These are phyloP conservation scores for Exocentrus adspersus DNA, from an alignment of 2,888 invertebrate species.

Conservation along the genomic window DNA sequence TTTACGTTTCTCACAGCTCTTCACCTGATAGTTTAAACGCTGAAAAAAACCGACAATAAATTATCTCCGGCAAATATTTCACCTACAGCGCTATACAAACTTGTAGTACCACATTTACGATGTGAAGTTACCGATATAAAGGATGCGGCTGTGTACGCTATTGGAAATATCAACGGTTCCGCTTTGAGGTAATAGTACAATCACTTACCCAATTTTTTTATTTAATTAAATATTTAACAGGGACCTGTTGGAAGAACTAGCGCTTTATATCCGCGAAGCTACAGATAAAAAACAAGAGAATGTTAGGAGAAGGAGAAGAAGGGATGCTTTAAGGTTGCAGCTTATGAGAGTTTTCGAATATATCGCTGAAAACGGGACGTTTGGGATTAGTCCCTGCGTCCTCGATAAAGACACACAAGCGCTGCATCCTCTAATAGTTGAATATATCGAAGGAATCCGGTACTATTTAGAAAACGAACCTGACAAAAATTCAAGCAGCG, in stretches of 20 bases:
- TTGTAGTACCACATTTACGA: constrained; percentile 89
- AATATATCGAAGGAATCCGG: constrained; percentile 94
- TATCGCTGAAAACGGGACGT: constrained; percentile 91
- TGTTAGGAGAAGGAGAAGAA: constrained; percentile 86
- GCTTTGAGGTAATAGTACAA: constrained; percentile 93
- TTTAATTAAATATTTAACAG: constrained; percentile 65
- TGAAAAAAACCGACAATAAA: constrained; percentile 83
- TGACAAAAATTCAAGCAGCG: constrained; percentile 89
- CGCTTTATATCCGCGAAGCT: constrained; percentile 91
- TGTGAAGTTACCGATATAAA: constrained; percentile 95
- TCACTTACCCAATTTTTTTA: constrained; percentile 17
- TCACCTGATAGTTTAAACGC: constrained; percentile 90
- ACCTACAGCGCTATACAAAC: constrained; percentile 89
- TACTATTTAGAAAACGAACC: constrained; percentile 91
- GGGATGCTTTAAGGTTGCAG: constrained; percentile 92
- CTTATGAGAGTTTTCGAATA: constrained; percentile 91
- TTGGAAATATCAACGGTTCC: constrained; percentile 94
- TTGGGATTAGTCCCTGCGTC: constrained; percentile 85
- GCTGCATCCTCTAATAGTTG: constrained; percentile 82
- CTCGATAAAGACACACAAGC: constrained; percentile 85
- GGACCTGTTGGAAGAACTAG: constrained; percentile 95
- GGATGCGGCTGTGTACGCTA: constrained; percentile 92
- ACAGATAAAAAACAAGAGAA: constrained; percentile 98
- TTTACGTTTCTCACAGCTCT: constrained; percentile 73
- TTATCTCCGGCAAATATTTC: constrained; percentile 71